Evolutionary conservation across 1,140 invertebrate species (phyloP).

Genomic region (Drosophila bifasciata): DNA sequence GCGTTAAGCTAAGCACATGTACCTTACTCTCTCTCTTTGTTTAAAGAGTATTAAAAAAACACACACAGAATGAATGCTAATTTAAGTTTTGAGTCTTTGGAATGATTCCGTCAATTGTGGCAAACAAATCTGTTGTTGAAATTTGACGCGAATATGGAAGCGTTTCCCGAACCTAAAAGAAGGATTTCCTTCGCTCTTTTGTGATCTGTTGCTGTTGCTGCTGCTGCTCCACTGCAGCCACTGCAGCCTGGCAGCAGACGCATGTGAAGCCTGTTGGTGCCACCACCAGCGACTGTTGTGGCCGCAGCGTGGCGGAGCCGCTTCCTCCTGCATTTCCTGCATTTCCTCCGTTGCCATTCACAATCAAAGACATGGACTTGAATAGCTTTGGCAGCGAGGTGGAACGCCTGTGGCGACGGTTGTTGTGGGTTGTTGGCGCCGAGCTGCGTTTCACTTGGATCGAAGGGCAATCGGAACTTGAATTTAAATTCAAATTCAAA

Average conservation of each 20-base stretch:
- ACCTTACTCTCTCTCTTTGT: too few species aligned
- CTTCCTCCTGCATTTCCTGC: background rate
- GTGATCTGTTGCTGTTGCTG: constrained; percentile 17
- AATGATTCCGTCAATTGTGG: constrained; percentile 23
- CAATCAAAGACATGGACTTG: constrained; percentile 63
- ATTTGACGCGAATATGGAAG: constrained; percentile 12
- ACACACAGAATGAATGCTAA: constrained; percentile 28
- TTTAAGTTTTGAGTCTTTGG: constrained; percentile 1
- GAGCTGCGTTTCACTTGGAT: constrained; percentile 60
- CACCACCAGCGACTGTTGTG: constrained; percentile 23
- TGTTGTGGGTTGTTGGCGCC: constrained; percentile 9
- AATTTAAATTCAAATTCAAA: constrained; percentile 32
- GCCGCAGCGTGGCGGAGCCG: constrained; percentile 10
- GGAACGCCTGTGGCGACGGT: constrained; percentile 5
- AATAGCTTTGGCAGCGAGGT: constrained; percentile 48
- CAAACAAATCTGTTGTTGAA: constrained; percentile 48
- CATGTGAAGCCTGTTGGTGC: constrained; percentile 57
- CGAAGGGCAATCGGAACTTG: constrained; percentile 14
- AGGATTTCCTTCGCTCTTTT: background rate
- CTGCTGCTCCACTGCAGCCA: constrained; percentile 5
- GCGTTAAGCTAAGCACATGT: too few species aligned
- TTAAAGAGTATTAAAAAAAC: constrained; percentile 3
- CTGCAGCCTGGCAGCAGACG: constrained; percentile 55
- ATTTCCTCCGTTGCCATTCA: constrained; percentile 6
- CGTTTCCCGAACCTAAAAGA: constrained; percentile 5